Percentiles rank a stretch among this genome's conserved stretches.
phyloP scores from a whole-genome alignment of 2,888 invertebrate species.

The Hermodice carunculata region DNA sequence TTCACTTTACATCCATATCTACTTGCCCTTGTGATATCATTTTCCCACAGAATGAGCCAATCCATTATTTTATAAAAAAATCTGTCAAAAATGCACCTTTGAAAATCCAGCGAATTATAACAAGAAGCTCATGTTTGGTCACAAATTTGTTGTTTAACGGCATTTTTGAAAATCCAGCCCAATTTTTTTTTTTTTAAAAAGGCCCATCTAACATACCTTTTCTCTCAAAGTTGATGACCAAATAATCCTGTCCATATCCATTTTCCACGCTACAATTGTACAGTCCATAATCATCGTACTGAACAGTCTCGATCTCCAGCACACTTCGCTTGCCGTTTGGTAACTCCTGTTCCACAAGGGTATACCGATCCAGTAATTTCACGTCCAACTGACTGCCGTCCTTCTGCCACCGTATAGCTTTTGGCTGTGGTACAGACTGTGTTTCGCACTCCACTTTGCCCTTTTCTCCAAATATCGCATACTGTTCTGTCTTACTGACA shows the following conservation, averaged over 20 bases:
- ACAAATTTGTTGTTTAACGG: too few relatives aligned
- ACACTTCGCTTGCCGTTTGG: constrained; percentile 80
- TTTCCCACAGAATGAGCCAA: too few relatives aligned
- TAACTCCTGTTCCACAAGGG: constrained; percentile 29
- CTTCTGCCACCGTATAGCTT: constrained; percentile 88
- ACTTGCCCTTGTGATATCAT: too few relatives aligned
- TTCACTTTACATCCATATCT: too few relatives aligned
- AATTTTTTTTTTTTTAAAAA: too few relatives aligned
- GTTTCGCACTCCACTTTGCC: constrained; percentile 85
- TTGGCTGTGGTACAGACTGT: constrained; percentile 90
- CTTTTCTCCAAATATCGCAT: constrained; percentile 50
- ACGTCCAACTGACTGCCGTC: constrained; percentile 84
- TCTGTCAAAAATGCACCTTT: too few relatives aligned
- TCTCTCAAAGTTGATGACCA: constrained; percentile 85
- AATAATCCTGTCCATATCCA: constrained; percentile 87
- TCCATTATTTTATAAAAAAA: too few relatives aligned
- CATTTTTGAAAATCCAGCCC: too few relatives aligned
- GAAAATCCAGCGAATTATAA: too few relatives aligned
- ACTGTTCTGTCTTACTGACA: constrained; percentile 54
- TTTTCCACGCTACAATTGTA: constrained; percentile 96
- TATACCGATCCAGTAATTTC: constrained; percentile 37
- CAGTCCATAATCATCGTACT: constrained; percentile 87
- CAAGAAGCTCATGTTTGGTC: too few relatives aligned
- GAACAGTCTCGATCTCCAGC: constrained; percentile 87
- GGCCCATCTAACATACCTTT: constrained; percentile 91